Conservation (phyloP, 2,113 vertebrate species). For the Girardinichthys multiradiatus region DNA sequence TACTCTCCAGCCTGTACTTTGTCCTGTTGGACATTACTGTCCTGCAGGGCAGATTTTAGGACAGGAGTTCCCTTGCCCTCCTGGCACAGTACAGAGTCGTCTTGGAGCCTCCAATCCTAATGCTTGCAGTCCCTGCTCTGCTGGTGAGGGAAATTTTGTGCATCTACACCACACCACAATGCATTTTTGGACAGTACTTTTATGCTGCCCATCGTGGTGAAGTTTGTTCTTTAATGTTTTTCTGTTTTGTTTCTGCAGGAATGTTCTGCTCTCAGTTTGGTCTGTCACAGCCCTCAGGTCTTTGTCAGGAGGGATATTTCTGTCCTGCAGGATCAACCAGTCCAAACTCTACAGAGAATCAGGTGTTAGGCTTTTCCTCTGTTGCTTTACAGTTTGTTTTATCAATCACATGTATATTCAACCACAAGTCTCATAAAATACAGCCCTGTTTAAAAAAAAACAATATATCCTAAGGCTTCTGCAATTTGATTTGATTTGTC, state of each 20-base stretch:
- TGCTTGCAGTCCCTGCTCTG: slow-evolving; percentile 85
- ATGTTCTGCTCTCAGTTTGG: slow-evolving; percentile 87
- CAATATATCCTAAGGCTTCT: too few species aligned
- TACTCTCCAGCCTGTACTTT: slow-evolving; percentile 70
- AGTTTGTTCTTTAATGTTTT: background rate
- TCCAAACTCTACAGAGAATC: slow-evolving; percentile 81
- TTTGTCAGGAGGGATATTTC: slow-evolving; percentile 84
- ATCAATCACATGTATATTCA: background rate
- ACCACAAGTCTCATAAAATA: background rate
- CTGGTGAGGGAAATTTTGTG: slow-evolving; percentile 77
- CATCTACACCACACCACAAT: background rate
- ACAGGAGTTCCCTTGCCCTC: slow-evolving; percentile 82
- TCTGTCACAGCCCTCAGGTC: slow-evolving; percentile 82
- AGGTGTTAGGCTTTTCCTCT: slow-evolving; percentile 65
- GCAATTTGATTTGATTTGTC: background rate
- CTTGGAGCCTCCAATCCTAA: slow-evolving; percentile 71
- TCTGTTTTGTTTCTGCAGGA: slow-evolving; percentile 73
- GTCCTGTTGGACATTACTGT: slow-evolving; percentile 86
- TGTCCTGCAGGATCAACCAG: slow-evolving; percentile 84
- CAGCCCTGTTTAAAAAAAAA: too few species aligned
- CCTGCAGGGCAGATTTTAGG: slow-evolving; percentile 78
- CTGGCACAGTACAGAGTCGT: slow-evolving; percentile 83
- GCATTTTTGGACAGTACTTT: background rate
- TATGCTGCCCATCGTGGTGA: background rate
- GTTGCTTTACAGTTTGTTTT: background rate